Percentiles rank a stretch among this genome's conserved stretches.
phyloP scores from a whole-genome alignment of 2,888 invertebrate species.

The Rhaphigaster nebulosa region DNA sequence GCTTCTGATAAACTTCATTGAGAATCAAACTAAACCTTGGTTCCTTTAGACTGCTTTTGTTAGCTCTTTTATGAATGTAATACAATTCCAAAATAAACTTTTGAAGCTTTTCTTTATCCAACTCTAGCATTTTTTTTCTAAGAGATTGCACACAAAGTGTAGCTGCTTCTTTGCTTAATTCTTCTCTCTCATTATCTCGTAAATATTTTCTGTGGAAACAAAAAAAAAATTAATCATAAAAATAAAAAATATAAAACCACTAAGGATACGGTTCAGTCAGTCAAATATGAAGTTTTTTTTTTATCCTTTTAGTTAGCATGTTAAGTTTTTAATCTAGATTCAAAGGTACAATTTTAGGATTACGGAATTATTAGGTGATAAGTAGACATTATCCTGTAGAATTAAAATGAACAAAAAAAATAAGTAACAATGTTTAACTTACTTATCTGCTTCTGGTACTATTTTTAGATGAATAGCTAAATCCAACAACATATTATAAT shows the following conservation, averaged over 20 bases:
- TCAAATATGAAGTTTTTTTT: no score
- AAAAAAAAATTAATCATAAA: neutral
- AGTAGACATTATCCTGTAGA: no score
- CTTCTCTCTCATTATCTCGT: conserved; percentile 85
- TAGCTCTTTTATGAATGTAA: conserved; percentile 78
- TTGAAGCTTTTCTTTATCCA: conserved; percentile 59
- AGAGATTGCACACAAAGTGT: conserved; percentile 80
- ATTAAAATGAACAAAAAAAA: neutral
- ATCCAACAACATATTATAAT: conserved; percentile 84
- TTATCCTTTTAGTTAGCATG: no score
- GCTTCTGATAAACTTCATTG: conserved; percentile 79
- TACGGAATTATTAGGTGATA: no score
- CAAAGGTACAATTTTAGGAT: no score
- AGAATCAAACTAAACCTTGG: conserved; percentile 76
- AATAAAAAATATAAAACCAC: neutral
- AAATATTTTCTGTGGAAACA: conserved; percentile 79
- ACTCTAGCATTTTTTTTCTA: conserved; percentile 68
- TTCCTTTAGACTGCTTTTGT: conserved; percentile 75
- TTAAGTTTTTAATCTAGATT: no score
- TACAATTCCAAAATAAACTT: conserved; percentile 72
- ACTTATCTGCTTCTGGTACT: conserved; percentile 89
- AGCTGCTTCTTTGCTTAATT: conserved; percentile 84
- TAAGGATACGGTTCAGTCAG: no score
- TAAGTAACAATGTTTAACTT: conserved; percentile 67
- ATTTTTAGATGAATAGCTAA: conserved; percentile 83